These are phyloP conservation scores for Carduelis carduelis DNA, from an alignment of 2,797 vertebrate genomes.

Conservation along the genomic window DNA sequence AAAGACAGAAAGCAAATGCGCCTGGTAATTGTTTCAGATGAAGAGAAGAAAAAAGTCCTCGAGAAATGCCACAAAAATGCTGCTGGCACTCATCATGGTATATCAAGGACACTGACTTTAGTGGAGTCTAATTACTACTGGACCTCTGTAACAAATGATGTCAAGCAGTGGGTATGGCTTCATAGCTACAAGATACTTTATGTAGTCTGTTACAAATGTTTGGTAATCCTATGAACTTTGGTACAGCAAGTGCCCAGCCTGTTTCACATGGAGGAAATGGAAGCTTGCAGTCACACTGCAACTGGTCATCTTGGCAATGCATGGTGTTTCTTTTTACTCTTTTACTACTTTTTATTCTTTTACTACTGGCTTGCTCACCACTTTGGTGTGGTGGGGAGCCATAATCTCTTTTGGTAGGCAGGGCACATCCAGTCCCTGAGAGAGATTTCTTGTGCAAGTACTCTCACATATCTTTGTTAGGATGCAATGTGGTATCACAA, in stretches of 20 bases:
- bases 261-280: neutral
- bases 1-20: conserved; percentile 77
- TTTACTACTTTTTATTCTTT: neutral
- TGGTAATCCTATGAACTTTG: neutral
- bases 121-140: conserved; percentile 77
- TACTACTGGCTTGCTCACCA: neutral
- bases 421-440: neutral
- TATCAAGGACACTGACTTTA: conserved; percentile 75
- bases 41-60: conserved; percentile 75
- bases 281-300: neutral
- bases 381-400: neutral
- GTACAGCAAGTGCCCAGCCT: neutral
- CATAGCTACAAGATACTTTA: neutral
- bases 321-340: neutral
- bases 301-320: neutral
- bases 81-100: conserved; percentile 71
- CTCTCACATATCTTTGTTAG: neutral
- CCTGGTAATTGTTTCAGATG: conserved; percentile 75
- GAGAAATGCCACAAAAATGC: conserved; percentile 71
- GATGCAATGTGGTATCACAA: neutral
- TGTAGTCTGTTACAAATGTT: neutral
- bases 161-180: conserved; percentile 78
- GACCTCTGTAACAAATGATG: conserved; percentile 76
- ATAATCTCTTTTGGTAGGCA: neutral
- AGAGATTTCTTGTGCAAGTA: neutral